These are phyloP conservation scores for Wiebesia pumilae DNA, from an alignment of 1,140 invertebrate genomes.

Conservation along the genomic window DNA sequence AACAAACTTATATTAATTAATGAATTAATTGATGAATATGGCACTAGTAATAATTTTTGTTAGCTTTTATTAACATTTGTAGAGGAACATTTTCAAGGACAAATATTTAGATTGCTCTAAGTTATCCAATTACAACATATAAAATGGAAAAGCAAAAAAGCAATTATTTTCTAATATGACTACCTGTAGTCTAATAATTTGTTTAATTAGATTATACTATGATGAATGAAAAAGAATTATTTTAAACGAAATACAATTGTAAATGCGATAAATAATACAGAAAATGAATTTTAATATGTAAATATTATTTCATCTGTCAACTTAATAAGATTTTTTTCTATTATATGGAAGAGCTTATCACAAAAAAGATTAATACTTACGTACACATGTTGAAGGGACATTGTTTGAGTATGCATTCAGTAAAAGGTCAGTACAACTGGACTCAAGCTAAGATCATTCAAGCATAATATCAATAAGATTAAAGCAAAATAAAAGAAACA, in stretches of 20 bases:
- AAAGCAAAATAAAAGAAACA: slow-evolving; percentile 24
- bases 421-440: slow-evolving; percentile 36
- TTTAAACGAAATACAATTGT: background rate
- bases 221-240: background rate
- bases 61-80: too few relatives aligned
- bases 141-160: too few relatives aligned
- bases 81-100: too few relatives aligned
- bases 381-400: slow-evolving; percentile 17
- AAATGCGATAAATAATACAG: background rate
- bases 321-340: slow-evolving; percentile 27
- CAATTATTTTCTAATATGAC: too few relatives aligned
- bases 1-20: too few relatives aligned
- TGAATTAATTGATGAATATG: too few relatives aligned
- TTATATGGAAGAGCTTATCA: background rate
- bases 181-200: too few relatives aligned
- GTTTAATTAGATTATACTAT: too few relatives aligned
- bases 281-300: background rate
- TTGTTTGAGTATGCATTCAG: slow-evolving; percentile 21
- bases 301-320: slow-evolving; percentile 16
- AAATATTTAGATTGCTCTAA: too few relatives aligned
- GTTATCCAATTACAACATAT: too few relatives aligned
- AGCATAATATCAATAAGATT: slow-evolving; percentile 45
- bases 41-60: too few relatives aligned
- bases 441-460: background rate
- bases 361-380: background rate